phyloP scores from a whole-genome alignment of 2,797 vertebrate species.

The Agapornis canus region DNA sequence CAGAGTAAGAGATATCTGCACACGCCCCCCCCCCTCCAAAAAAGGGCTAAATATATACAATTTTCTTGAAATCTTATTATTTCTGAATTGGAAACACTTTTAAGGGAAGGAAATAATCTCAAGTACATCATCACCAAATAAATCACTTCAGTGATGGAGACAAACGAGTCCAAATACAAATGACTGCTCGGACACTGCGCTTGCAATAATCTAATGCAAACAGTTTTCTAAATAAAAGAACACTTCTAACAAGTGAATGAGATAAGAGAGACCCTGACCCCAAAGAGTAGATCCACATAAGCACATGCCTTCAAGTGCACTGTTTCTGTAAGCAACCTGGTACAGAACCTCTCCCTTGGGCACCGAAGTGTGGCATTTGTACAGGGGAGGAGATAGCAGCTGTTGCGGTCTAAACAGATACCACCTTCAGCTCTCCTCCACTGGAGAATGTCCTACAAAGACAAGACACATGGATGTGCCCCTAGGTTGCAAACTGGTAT shows the following conservation, averaged over 20 bases:
- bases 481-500: neutral
- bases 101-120: neutral
- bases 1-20: neutral
- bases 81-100: neutral
- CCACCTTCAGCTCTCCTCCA: neutral
- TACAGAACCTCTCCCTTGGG: neutral
- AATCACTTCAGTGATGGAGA: neutral
- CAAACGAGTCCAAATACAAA: neutral
- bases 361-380: neutral
- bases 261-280: neutral
- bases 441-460: neutral
- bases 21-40: neutral
- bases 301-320: neutral
- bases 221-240: neutral
- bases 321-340: neutral
- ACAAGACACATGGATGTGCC: rapidly evolving
- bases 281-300: neutral
- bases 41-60: neutral
- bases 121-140: rapidly evolving
- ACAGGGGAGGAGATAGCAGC: neutral
- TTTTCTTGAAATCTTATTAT: neutral
- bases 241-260: neutral
- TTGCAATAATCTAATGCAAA: neutral
- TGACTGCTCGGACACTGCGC: rapidly evolving
- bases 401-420: neutral